Base-by-base conservation (phyloP, 1,140 invertebrate genomes). In the Heliconius congener region DNA sequence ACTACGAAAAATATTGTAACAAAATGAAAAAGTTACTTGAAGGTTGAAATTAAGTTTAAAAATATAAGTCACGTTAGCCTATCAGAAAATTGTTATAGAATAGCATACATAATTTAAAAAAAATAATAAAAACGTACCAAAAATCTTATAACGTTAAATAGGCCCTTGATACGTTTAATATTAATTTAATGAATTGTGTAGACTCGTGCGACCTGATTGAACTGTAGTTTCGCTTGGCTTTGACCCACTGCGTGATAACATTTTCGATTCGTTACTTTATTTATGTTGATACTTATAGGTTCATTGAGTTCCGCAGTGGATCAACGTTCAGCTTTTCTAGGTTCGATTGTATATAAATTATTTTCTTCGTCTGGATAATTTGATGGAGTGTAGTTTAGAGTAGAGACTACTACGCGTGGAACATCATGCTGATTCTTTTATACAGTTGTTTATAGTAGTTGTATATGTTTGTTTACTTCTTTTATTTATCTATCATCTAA, bases 171-270 rank as follows among this genome's bases (percentile, higher is more conserved):
- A 66, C 9, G 1, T 30, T n/a, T 57, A 23, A 57, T 11, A 57
- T 23, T 57, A 57, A 73, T 78, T 73, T 52, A 72, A 73, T 30
- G 37, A 57, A 23, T 57, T 57, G 55, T 19, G 13, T 18, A 19
- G 71, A 72, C 19, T 74, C 77, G 77, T 79, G 77, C 52, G 77
- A 79, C 77, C 72, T 71, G 42, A 79, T 74, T 76, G 39, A 70
- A 23, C 18, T 34, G 66, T 66, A 18, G 55, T 78, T 52, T 52
- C 70, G 42, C 34, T 37, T 74, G 77, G 74, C 77, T 79, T 79
- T 79, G 77, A 79, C 77, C 77, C 52, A 73, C 52, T 78, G 55
- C 74, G 60, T 76, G 74, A 52, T 19, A 52, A 19, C 18, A 52
- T 52, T 52, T 52, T 52, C 18, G 50, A 76, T 60, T 42, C 16